Evolutionary conservation across 2,888 invertebrate species (phyloP), one percentile per base, ranked within the genome.

Genomic region (Lepidocyrtoides sp.): DNA sequence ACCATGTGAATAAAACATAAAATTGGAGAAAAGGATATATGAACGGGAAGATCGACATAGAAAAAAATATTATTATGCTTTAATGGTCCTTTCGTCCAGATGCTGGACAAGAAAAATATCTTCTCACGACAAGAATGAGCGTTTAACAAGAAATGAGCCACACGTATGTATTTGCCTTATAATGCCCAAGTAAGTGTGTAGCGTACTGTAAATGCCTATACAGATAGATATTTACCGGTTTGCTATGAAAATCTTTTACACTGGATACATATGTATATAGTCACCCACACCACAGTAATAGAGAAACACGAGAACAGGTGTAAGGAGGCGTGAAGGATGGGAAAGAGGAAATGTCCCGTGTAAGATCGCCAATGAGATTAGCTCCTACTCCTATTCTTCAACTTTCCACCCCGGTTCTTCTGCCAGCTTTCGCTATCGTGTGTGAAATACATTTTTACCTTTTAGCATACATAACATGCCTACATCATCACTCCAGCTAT

Each of bases 311-410:
- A 69, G 81, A 69, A 81, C 88, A 88, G 88, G 88, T 88, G 88
- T 88, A 88, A 88, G 81, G 69, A 88, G 81, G 88, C 88, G 88
- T 88, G 88, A 88, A 88, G 81, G 88, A 88, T 88, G 88, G 72
- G 88, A 88, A 88, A 81, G 81, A 81, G 88, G 88, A 88, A 88
- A 88, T 88, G 88, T 88, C 88, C 88, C 88, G 88, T 88, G 88
- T 88, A 88, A 88, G 81, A 81, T 81, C 81, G 69, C 88, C 69
- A 81, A 69, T 88, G 79, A 88, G 88, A 88, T 88, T 88, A 88
- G 88, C 88, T 81, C 54, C 66, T 60, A 44, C 17, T n/a, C 14
- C 26, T 4, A 48, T 57, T 81, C 60, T 20, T 36, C 60, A n/a
- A 7, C 36, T 41, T 60, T 57, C 41, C 14, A 20, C 81, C 57